A percentile compares a stretch with the other conserved stretches of the same genome.
These are phyloP conservation scores for Meloidogyne floridensis DNA, from an alignment of 1,140 invertebrate species.

Conservation along the genomic window DNA sequence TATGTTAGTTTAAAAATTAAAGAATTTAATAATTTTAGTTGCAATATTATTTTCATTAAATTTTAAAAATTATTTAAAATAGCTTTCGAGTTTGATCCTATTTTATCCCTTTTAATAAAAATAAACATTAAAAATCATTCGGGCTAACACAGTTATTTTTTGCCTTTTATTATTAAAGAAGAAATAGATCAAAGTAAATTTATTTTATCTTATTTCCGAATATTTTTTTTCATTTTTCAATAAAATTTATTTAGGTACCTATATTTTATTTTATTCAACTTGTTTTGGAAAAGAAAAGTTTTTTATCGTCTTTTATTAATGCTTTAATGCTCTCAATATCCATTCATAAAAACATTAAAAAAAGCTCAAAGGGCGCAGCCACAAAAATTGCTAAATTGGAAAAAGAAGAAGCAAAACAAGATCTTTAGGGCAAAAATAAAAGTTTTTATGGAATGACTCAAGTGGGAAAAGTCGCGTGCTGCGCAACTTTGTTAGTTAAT, in stretches of 20 bases:
- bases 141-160: too few species aligned
- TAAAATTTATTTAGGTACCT: background rate
- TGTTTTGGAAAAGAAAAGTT: background rate
- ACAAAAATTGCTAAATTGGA: background rate
- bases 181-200: too few species aligned
- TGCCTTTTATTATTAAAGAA: too few species aligned
- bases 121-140: too few species aligned
- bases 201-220: background rate
- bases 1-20: too few species aligned
- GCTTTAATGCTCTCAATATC: background rate
- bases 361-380: background rate
- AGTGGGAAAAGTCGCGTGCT: conserved; percentile 8
- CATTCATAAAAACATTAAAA: background rate
- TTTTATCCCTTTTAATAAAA: too few species aligned
- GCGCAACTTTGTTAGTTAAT: background rate
- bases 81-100: too few species aligned
- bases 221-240: background rate
- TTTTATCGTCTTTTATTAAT: background rate
- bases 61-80: too few species aligned
- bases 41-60: too few species aligned
- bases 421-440: background rate
- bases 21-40: too few species aligned
- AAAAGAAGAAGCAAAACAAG: background rate
- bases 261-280: background rate
- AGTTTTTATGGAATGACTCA: background rate